phyloP scores from a whole-genome alignment of 2,888 invertebrate species.

The Tenodera sinensis region DNA sequence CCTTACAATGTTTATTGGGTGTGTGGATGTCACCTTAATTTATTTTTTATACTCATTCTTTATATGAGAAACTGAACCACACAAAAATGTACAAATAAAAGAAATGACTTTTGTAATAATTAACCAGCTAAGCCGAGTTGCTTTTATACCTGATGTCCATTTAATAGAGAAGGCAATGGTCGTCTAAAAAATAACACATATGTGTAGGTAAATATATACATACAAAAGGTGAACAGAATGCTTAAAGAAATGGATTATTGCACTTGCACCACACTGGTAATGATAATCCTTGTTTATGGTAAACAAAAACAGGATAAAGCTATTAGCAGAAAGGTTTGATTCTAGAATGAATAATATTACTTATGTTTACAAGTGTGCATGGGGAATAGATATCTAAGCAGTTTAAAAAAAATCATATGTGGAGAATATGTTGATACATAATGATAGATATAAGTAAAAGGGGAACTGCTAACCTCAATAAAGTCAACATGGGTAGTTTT shows the following conservation, averaged over 20 bases:
- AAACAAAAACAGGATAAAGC: background rate
- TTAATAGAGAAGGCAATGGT: background rate
- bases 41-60: conserved; percentile 6
- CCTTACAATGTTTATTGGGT: background rate
- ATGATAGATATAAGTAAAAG: background rate
- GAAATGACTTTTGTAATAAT: background rate
- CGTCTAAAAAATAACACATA: background rate
- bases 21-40: background rate
- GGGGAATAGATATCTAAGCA: background rate
- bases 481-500: background rate
- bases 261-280: background rate
- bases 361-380: background rate
- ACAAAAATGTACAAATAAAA: background rate
- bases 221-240: background rate
- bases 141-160: background rate
- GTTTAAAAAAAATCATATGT: background rate
- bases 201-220: background rate
- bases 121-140: background rate
- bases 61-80: background rate
- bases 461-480: background rate
- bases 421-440: background rate
- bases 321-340: background rate
- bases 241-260: background rate
- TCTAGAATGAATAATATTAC: background rate
- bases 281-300: background rate